phyloP scores from a whole-genome alignment of 1,140 invertebrate species.

The Rhizoglyphus robini region DNA sequence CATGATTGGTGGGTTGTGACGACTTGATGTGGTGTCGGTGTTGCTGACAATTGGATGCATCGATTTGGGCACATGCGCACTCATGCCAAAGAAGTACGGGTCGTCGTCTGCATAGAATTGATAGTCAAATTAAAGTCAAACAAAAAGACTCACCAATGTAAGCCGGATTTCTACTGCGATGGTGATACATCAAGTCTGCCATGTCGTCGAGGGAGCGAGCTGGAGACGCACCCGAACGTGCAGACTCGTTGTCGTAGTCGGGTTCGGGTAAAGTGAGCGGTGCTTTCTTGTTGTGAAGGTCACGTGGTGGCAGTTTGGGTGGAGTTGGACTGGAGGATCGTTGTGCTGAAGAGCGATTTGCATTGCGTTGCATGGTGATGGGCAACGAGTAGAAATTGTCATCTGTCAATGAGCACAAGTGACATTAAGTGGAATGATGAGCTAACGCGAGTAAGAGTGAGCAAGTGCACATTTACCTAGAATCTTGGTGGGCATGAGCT shows the following conservation, averaged over 20 bases:
- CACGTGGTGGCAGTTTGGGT: conserved; percentile 1
- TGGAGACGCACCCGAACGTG: background rate
- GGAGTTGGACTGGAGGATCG: background rate
- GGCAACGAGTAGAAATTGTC: conserved; percentile 14
- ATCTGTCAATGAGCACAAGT: background rate
- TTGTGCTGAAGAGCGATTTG: background rate
- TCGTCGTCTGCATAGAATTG: background rate
- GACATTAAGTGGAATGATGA: background rate
- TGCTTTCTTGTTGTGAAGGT: background rate
- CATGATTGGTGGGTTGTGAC: background rate
- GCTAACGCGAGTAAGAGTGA: background rate
- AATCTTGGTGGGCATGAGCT: background rate
- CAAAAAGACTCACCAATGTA: background rate
- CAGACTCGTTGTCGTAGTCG: background rate
- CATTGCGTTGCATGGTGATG: background rate
- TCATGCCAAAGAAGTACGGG: background rate
- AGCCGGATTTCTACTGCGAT: too few relatives aligned
- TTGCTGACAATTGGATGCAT: background rate
- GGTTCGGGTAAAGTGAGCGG: conserved; percentile 3
- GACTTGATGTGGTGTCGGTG: background rate
- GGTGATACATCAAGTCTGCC: background rate
- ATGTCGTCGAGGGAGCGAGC: background rate
- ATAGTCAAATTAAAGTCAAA: background rate
- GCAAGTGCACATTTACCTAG: background rate
- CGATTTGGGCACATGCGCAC: conserved; percentile 10